Percentiles rank a stretch among this genome's conserved stretches.
Evolutionary conservation across 2,113 vertebrate species (phyloP).

Genomic region (Forbesichthys papilliferus): DNA sequence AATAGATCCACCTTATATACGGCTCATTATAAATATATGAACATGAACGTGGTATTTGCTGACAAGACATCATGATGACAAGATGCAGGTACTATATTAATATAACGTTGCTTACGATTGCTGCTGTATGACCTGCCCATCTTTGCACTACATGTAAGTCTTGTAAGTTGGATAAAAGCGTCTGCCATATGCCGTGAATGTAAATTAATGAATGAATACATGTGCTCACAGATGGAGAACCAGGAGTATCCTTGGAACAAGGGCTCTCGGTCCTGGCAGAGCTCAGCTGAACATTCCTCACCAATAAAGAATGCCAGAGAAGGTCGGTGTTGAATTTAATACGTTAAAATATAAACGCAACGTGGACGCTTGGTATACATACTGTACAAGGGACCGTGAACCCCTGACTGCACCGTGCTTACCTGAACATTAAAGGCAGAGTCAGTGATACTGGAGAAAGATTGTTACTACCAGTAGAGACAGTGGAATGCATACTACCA

Average conservation of each 20-base stretch:
- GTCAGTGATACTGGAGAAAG: too few relatives aligned
- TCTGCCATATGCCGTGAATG: too few relatives aligned
- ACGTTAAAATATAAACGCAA: too few relatives aligned
- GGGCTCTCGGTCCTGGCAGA: conserved; percentile 84
- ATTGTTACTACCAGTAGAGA: too few relatives aligned
- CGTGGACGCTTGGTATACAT: too few relatives aligned
- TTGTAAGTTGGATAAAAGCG: too few relatives aligned
- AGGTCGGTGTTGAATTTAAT: conserved; percentile 74
- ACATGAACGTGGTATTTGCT: too few relatives aligned
- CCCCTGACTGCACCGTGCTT: background rate
- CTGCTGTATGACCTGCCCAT: background rate
- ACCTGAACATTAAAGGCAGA: too few relatives aligned
- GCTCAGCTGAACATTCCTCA: conserved; percentile 87
- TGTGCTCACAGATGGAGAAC: conserved; percentile 73
- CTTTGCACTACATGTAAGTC: background rate
- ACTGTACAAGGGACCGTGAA: background rate
- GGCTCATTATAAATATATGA: background rate
- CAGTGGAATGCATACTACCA: too few relatives aligned
- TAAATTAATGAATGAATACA: background rate
- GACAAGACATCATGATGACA: too few relatives aligned
- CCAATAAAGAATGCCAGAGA: conserved; percentile 77
- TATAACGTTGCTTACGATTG: too few relatives aligned
- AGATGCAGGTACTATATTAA: too few relatives aligned
- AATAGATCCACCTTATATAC: background rate
- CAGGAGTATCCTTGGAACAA: conserved; percentile 82